These are phyloP conservation scores for Malthinus seriepunctatus DNA, from an alignment of 2,888 invertebrate species.

Conservation along the genomic window DNA sequence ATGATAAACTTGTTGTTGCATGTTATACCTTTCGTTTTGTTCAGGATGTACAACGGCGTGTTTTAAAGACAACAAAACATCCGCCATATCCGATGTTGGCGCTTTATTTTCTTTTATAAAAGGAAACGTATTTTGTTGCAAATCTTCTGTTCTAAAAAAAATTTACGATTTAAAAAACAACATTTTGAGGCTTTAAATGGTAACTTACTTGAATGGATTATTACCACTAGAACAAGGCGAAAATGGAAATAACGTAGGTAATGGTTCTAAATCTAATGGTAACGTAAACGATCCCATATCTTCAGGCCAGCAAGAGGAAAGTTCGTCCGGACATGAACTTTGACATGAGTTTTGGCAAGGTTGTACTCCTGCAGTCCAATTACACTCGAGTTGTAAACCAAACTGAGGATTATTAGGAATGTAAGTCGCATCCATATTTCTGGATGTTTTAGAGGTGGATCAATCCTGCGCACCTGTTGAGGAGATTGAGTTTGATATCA, in stretches of 20 bases:
- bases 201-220: conserved; percentile 38
- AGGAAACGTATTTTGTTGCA: conserved; percentile 14
- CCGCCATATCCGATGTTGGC: conserved; percentile 77
- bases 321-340: conserved; percentile 55
- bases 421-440: conserved; percentile 62
- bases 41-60: conserved; percentile 86
- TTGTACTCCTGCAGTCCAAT: conserved; percentile 49
- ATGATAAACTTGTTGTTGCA: conserved; percentile 53
- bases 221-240: conserved; percentile 74
- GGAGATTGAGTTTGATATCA: conserved; percentile 27
- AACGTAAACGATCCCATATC: conserved; percentile 86
- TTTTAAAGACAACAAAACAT: conserved; percentile 84
- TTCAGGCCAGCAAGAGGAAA: conserved; percentile 58
- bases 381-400: conserved; percentile 59
- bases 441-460: conserved; percentile 40
- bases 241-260: conserved; percentile 85
- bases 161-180: neutral
- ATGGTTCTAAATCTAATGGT: conserved; percentile 84
- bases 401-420: conserved; percentile 71
- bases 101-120: conserved; percentile 48
- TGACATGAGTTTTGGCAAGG: conserved; percentile 48
- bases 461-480: conserved; percentile 34
- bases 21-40: conserved; percentile 44
- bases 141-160: conserved; percentile 33
- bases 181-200: neutral